A percentile compares a stretch with the other conserved stretches of the same genome.
Evolutionary conservation across 1,140 invertebrate species (phyloP).

Genomic region (Parasteatoda tepidariorum): DNA sequence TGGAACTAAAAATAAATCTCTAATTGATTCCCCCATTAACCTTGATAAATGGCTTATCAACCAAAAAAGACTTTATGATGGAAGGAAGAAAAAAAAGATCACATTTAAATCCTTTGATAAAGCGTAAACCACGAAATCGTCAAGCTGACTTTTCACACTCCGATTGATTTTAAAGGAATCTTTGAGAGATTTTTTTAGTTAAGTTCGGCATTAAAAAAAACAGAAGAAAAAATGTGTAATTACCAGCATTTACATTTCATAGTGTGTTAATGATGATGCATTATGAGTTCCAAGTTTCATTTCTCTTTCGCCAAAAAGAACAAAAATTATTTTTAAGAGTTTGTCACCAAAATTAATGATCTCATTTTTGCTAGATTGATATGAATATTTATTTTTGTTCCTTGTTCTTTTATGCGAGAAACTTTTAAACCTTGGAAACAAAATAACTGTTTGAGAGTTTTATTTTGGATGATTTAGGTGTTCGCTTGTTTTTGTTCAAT

Average conservation of each 20-base stretch:
- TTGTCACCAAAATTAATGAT: too few species aligned
- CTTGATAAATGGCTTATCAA: background rate
- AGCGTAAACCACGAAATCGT: background rate
- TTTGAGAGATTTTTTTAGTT: background rate
- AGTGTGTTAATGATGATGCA: background rate
- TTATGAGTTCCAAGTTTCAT: background rate
- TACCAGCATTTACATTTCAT: background rate
- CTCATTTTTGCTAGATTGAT: too few species aligned
- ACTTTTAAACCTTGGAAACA: too few species aligned
- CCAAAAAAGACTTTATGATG: background rate
- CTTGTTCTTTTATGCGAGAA: too few species aligned
- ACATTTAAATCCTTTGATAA: background rate
- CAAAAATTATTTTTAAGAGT: too few species aligned
- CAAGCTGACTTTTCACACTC: background rate
- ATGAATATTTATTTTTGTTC: too few species aligned
- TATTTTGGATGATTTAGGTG: too few species aligned
- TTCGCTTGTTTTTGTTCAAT: too few species aligned
- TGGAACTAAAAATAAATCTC: background rate
- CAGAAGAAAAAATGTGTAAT: background rate
- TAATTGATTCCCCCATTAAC: background rate
- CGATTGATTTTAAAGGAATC: background rate
- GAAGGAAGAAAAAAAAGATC: background rate
- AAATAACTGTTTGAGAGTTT: too few species aligned
- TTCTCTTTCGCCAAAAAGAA: too few species aligned
- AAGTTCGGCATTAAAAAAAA: background rate